These are phyloP conservation scores for Eucera pruinosa DNA, from an alignment of 2,888 invertebrate genomes.

Conservation along the genomic window DNA sequence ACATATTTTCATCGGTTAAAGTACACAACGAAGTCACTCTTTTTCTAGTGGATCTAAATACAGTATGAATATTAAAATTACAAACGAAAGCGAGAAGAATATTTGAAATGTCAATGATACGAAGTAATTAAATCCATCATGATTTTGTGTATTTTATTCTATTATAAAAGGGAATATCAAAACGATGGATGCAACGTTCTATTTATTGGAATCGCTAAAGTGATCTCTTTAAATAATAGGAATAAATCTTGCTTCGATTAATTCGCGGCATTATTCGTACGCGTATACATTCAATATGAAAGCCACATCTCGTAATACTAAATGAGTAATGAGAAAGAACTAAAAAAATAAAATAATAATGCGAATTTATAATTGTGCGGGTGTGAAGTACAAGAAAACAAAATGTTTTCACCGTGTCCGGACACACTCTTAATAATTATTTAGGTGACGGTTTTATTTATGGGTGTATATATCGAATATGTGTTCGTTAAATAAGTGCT, in stretches of 20 bases:
- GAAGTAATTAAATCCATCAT: slow-evolving; percentile 9
- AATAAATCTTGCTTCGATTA: slow-evolving; percentile 39
- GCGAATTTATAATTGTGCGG: slow-evolving; percentile 36
- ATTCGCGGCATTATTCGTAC: slow-evolving; percentile 31
- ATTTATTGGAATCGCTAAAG: slow-evolving; percentile 44
- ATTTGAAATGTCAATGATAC: slow-evolving; percentile 4
- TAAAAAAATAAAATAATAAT: slow-evolving; percentile 1
- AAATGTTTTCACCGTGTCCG: slow-evolving; percentile 44
- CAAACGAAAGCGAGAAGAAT: slow-evolving; percentile 3
- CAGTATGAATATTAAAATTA: slow-evolving; percentile 5
- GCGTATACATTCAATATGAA: slow-evolving; percentile 9
- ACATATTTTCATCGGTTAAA: slow-evolving; percentile 22
- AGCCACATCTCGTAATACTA: slow-evolving; percentile 3
- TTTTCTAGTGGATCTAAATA: slow-evolving; percentile 27
- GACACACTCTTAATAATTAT: slow-evolving; percentile 65
- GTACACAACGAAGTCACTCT: slow-evolving; percentile 44
- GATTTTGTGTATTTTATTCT: slow-evolving; percentile 23
- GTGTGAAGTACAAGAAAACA: slow-evolving; percentile 44
- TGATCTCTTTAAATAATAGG: slow-evolving; percentile 50
- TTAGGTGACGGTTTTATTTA: slow-evolving; percentile 78
- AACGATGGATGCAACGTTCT: slow-evolving; percentile 33
- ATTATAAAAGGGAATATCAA: slow-evolving; percentile 11
- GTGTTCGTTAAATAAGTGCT: slow-evolving; percentile 65
- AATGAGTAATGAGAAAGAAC: background rate
- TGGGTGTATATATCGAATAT: slow-evolving; percentile 72